Conservation (phyloP, 2,797 vertebrate genomes). For the Coregonus sp. region DNA sequence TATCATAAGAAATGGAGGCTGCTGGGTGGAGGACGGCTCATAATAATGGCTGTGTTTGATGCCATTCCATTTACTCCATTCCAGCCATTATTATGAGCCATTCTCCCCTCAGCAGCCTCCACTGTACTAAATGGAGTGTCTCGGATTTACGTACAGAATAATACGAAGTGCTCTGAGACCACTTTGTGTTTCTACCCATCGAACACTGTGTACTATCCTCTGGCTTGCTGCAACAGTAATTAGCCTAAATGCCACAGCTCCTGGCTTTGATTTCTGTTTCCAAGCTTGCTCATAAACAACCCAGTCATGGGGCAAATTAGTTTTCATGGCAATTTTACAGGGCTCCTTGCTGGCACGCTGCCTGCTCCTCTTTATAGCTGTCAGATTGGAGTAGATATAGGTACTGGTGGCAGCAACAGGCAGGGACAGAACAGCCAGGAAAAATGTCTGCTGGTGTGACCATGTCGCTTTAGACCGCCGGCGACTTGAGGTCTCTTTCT, state of each 20-base stretch:
- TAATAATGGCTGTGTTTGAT: no score
- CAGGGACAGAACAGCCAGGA: neutral
- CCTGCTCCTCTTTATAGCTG: slow-evolving; percentile 1
- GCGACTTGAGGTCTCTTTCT: neutral
- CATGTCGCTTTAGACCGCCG: no score
- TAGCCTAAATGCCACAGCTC: neutral
- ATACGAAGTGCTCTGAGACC: no score
- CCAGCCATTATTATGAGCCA: no score
- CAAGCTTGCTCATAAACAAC: neutral
- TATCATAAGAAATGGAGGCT: no score
- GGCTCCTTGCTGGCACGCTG: neutral
- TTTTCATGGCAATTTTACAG: slow-evolving; percentile 5
- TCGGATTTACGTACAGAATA: no score
- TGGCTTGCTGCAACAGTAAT: neutral
- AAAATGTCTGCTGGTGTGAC: no score
- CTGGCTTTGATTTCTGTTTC: slow-evolving; percentile 2
- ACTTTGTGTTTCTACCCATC: neutral
- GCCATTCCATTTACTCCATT: no score
- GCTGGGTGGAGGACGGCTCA: no score
- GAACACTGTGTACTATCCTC: neutral
- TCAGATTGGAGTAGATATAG: neutral
- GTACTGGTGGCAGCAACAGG: neutral
- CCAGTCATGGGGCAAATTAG: neutral
- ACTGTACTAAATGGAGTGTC: no score
- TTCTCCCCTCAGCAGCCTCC: no score